Evolutionary conservation across 1,140 invertebrate species (phyloP), one percentile per base, ranked within the genome.

Genomic region (Drosophila jambulina): DNA sequence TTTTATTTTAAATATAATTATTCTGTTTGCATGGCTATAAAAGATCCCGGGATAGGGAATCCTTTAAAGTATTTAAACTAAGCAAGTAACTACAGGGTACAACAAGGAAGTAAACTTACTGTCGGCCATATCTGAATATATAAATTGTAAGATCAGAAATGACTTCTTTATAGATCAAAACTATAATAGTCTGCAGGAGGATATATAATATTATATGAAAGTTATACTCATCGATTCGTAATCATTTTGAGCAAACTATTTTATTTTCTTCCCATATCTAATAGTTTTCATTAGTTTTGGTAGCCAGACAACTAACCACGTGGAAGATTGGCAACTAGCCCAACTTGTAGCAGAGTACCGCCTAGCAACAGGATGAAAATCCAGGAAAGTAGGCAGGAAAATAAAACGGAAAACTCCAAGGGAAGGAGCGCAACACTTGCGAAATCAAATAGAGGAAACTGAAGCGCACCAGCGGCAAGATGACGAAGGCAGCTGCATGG

Each of bases 371-470:
- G 76, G 57, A 81, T 61, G 51, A 25, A 53, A 45, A 67, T 29
- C 15, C 62, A 17, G 45, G 29, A 43, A 57, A 56, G 49, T 17
- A 71, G 32, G 53, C 46, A 13, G 48, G 46, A 46, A 57, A 57
- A 36, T 46, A 23, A 54, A 29, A 29, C 68, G 43, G 36, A 76
- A 79, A 46, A 54, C 5, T 71, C 60, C 49, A 29, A 49, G 63
- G 49, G 62, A 32, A 25, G 60, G 36, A 57, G 80, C 63, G 84
- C 85, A 88, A 84, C 84, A 87, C 84, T 87, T 87, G 84, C 85
- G 38, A 87, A 87, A 87, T 84, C 68, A 84, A 78, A 88, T 88
- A 80, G 82, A 78, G 53, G 40, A 79, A 85, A 82, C 82, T 85
- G 38, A 43, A 53, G 29, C 42, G 49, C 42, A 78, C 36, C 78